Conservation (phyloP, 2,113 vertebrate species). For the Lathamus discolor region DNA sequence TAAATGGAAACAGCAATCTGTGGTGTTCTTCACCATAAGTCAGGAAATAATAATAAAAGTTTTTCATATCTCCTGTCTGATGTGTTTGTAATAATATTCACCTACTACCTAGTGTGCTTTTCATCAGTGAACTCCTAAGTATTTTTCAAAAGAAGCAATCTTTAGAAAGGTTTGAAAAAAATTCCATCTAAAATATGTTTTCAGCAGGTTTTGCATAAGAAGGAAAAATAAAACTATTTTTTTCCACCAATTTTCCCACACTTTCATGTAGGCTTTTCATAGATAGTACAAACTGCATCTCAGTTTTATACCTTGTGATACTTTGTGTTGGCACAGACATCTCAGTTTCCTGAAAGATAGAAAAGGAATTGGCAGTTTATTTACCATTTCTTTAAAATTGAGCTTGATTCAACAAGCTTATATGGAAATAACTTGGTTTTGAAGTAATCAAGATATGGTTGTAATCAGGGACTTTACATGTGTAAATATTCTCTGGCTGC, state of each 20-base stretch:
- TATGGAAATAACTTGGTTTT: background rate
- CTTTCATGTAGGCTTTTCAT: background rate
- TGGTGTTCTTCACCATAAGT: background rate
- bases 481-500: background rate
- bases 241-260: background rate
- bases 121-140: slow-evolving; percentile 10
- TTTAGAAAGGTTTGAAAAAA: background rate
- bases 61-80: background rate
- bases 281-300: background rate
- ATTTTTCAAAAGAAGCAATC: background rate
- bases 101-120: background rate
- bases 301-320: background rate
- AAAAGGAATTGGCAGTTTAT: background rate
- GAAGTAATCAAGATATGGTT: background rate
- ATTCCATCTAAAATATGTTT: background rate
- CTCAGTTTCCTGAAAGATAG: background rate
- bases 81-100: slow-evolving; percentile 10
- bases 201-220: background rate
- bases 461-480: background rate
- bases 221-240: background rate
- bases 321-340: background rate
- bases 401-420: background rate
- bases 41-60: background rate
- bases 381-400: background rate
- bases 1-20: background rate